Base-by-base conservation (phyloP, 2,888 invertebrate genomes). In the Parelbella ahira region DNA sequence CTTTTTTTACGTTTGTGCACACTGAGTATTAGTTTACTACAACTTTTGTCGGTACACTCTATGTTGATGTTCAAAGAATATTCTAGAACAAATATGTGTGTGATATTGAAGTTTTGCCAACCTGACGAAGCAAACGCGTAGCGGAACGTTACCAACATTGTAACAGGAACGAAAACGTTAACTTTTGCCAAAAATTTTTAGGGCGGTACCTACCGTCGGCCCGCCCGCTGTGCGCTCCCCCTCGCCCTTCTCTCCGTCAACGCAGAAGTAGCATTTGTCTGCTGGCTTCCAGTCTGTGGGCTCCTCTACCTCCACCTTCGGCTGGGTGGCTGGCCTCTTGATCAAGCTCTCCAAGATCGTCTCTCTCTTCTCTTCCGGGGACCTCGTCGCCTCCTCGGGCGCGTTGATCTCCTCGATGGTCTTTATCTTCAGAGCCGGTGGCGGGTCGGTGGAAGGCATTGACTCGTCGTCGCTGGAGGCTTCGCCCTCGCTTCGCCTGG, bases 201-300 rank as follows among this genome's bases (percentile, higher is more conserved):
- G n/a, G n/a, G n/a, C n/a, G n/a, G n/a, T 45, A 53, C 57, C 47
- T 30, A 52, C 51, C 42, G 49, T 50, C 24, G 58, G 54, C 5
- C 53, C 58, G 32, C 53, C 54, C 21, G 44, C 28, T 34, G 65
- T 64, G 12, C 62, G 56, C 11, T 53, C 53, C 32, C 42, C 49
- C 38, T 68, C 78, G 23, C 52, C 59, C 36, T 68, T 57, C 45
- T 80, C 81, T 46, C 80, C 86, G 63, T 86, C 86, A 54, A 83
- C 92, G 82, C 94, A 95, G 84, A 94, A 94, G 89, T 93, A 92
- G 84, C 94, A 95, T 89, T 94, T 94, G 76, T 92, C 93, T 75
- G 92, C 90, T 60, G 94, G 94, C 77, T 92, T 93, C 94, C 94
- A 95, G 77, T 94, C 94, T 69, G 88, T 74, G 33, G 90, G 90